Percentiles rank a stretch among this genome's conserved stretches.
These are phyloP conservation scores for Nycticorax nycticorax DNA, from an alignment of 2,113 vertebrate genomes.

Conservation along the genomic window DNA sequence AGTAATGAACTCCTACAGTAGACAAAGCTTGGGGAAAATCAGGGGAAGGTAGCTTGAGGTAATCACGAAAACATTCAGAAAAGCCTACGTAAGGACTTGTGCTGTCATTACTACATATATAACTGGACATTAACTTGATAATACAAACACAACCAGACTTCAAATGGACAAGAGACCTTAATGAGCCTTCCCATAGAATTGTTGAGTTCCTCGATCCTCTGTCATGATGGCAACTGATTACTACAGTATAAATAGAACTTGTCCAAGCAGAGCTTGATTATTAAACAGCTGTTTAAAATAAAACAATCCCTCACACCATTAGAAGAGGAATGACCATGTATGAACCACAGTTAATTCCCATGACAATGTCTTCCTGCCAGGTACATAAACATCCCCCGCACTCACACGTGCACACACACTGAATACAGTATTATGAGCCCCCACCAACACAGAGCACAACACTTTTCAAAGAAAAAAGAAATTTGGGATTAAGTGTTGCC, in stretches of 20 bases:
- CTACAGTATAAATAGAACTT: background rate
- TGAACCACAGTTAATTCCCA: background rate
- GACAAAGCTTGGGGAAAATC: background rate
- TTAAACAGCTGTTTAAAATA: background rate
- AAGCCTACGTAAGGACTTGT: background rate
- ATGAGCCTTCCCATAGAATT: background rate
- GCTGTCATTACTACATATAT: background rate
- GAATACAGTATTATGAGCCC: background rate
- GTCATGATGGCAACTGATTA: fast-evolving
- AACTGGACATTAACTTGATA: background rate
- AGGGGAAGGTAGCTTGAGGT: fast-evolving
- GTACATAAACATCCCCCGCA: background rate
- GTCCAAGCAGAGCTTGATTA: background rate
- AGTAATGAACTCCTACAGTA: fast-evolving
- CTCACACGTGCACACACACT: background rate
- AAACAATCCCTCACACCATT: background rate
- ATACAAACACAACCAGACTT: background rate
- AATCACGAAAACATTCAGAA: background rate
- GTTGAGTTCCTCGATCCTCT: background rate
- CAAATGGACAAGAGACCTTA: background rate
- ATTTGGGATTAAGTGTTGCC: background rate
- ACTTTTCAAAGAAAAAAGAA: background rate
- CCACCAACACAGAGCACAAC: background rate
- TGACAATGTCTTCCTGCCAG: background rate
- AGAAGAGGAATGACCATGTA: background rate